Percentiles rank a stretch among this genome's conserved stretches.
Evolutionary conservation across 2,113 vertebrate genomes (phyloP).

Genomic region (Vireo altiloquus): DNA sequence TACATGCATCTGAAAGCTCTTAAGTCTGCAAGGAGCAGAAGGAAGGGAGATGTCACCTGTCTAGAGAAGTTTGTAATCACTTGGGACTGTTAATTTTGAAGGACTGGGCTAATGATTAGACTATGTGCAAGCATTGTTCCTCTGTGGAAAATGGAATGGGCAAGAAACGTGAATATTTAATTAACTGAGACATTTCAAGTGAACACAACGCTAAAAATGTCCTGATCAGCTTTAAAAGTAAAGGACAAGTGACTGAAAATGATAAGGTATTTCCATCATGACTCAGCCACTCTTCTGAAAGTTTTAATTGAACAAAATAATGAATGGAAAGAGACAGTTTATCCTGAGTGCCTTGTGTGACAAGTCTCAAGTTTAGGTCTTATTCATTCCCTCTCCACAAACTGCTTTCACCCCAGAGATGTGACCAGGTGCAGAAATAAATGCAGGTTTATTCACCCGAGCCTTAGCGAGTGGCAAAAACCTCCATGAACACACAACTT

Average conservation of each 20-base stretch:
- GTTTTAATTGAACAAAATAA: background rate
- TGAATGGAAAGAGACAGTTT: background rate
- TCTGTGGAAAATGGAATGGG: background rate
- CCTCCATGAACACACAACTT: rapidly evolving
- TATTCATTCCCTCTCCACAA: background rate
- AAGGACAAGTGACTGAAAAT: background rate
- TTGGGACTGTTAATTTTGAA: background rate
- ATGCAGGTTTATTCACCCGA: background rate
- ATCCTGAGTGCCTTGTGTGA: background rate
- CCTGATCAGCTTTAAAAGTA: background rate
- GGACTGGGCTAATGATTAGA: background rate
- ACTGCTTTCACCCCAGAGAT: rapidly evolving
- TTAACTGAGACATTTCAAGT: background rate
- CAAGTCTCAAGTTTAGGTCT: background rate
- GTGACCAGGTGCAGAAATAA: background rate
- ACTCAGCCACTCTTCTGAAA: background rate
- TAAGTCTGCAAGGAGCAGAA: background rate
- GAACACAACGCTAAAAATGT: background rate
- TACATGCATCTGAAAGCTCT: background rate
- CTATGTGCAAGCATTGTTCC: background rate
- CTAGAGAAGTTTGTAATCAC: background rate
- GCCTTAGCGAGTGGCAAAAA: background rate
- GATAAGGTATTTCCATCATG: background rate
- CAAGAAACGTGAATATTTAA: background rate
- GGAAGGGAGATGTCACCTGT: background rate